These are phyloP conservation scores for Coturnix japonica DNA, from an alignment of 2,113 vertebrate species.

Conservation along the genomic window DNA sequence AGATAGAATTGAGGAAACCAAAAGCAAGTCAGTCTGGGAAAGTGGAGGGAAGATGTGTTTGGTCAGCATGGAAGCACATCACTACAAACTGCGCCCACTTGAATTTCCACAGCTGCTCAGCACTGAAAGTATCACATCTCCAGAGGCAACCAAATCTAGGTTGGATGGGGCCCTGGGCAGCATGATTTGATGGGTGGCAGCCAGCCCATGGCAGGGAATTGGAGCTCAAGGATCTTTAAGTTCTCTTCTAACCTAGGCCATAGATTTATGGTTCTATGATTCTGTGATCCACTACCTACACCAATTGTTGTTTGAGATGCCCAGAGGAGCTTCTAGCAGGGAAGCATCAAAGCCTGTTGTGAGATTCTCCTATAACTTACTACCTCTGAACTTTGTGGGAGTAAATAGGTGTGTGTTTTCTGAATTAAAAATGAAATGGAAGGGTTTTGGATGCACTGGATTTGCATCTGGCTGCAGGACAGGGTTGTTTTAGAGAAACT, in stretches of 20 bases:
- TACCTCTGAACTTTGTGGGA: background rate
- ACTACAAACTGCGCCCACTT: background rate
- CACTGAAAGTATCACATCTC: background rate
- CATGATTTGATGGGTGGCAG: no score
- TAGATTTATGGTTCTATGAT: no score
- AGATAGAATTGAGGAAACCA: background rate
- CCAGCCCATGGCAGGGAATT: no score
- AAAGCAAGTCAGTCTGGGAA: rapidly evolving
- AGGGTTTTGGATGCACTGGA: background rate
- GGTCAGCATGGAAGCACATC: background rate
- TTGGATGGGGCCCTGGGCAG: no score
- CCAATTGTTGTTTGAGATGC: background rate
- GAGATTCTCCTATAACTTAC: background rate
- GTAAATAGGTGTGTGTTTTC: conserved; percentile 5
- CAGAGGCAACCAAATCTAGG: no score
- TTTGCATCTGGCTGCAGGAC: conserved; percentile 53
- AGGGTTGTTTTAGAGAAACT: conserved; percentile 53
- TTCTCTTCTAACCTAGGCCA: no score
- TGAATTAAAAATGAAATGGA: conserved; percentile 27
- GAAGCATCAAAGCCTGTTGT: background rate
- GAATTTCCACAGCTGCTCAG: rapidly evolving
- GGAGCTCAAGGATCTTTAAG: no score
- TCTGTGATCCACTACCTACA: background rate
- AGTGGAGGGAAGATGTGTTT: background rate
- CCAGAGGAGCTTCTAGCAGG: background rate